Base-by-base conservation (phyloP, 2,797 vertebrate species). In the Manis pentadactyla region DNA sequence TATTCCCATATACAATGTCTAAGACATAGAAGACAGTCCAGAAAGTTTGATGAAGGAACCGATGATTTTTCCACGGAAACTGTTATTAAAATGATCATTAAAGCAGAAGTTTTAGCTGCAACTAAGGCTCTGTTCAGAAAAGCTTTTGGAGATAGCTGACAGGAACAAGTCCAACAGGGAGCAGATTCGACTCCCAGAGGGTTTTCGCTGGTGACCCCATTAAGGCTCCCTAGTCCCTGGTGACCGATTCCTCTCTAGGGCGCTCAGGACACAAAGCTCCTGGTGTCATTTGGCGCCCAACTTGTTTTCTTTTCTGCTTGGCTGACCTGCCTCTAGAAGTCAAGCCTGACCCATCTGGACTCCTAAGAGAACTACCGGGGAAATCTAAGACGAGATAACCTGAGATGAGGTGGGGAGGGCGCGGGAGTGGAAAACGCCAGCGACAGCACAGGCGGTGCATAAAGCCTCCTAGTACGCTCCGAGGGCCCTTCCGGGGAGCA, bases 301-400 rank as follows among this genome's bases (percentile, higher is more conserved):
- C 51, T 84, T 84, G 94, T 46, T 95, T 92, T 89, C 81, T 92
- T 66, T 92, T 64, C 90, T 34, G 79, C 77, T 85, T 66, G 94
- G 59, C 92, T 83, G n/a, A 92, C 46, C 39, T 19, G 90, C 49
- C 85, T 85, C 51, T 37, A 55, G 34, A n/a, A 92, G 83, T 87
- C 25, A 5, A 96, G 77, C 51, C 90, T 55, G 63, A 75, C 51
- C 71, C 93, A 68, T 6, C 19, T 82, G 55, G n/a, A 53, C 69
- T 37, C 63, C 61, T 74, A 34, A 37, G 13, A 86, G 66, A 93
- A 86, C 57, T 93, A 37, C 57, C 8, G 63, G 93, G 93, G 90
- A 93, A 96, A 49, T 63, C 92, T 68, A 73, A 39, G 25, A 31
- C 29, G 86, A 53, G 87, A 68, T 53, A 78, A 63, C 53, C 61